phyloP scores from a whole-genome alignment of 2,797 vertebrate genomes.

The Scomberomorus guttatus region DNA sequence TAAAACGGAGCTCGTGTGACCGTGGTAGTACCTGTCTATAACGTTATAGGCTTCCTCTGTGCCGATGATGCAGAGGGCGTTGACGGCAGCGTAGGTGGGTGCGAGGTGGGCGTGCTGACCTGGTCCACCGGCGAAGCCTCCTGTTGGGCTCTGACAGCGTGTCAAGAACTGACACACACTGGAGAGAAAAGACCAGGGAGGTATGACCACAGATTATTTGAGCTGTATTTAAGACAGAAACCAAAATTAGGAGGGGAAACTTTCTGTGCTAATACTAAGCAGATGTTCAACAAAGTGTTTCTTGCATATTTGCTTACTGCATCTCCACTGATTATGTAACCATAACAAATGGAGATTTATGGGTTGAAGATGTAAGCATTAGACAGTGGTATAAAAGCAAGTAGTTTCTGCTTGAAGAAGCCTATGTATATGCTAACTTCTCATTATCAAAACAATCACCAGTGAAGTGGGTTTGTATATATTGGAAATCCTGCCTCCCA shows the following conservation, averaged over 20 bases:
- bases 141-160: slow-evolving; percentile 91
- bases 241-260: background rate
- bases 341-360: background rate
- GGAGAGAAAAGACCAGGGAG: slow-evolving; percentile 3
- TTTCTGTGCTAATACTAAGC: background rate
- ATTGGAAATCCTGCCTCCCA: background rate
- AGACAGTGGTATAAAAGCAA: background rate
- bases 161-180: slow-evolving; percentile 95
- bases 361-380: background rate
- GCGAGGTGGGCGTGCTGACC: slow-evolving; percentile 96
- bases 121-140: slow-evolving; percentile 94
- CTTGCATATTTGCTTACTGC: background rate
- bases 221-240: background rate
- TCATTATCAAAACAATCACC: background rate
- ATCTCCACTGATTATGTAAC: slow-evolving; percentile 9
- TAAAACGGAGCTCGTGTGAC: background rate
- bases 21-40: slow-evolving; percentile 89
- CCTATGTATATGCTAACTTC: background rate
- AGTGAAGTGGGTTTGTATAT: background rate
- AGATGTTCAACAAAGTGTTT: background rate
- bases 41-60: slow-evolving; percentile 93
- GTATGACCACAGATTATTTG: background rate
- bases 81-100: slow-evolving; percentile 95
- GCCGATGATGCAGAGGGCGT: slow-evolving; percentile 95
- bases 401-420: too few relatives aligned